Evolutionary conservation across 2,797 vertebrate species (phyloP).

Genomic region (Chrysocyon brachyurus): DNA sequence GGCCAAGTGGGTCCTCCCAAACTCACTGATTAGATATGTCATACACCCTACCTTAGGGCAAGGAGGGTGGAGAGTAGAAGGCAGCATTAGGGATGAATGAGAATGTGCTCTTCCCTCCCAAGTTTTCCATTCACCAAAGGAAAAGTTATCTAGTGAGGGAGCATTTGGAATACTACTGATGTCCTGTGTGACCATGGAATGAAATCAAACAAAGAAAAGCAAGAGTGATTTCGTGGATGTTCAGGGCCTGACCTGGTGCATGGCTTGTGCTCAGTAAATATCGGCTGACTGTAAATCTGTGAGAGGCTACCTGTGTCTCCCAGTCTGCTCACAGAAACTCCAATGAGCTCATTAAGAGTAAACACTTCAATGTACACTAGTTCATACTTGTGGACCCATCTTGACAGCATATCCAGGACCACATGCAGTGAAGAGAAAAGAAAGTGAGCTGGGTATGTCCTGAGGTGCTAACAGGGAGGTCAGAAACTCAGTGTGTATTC

Average conservation of each 20-base stretch:
- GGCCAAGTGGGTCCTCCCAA: not conserved
- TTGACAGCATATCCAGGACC: not conserved
- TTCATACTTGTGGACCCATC: not conserved
- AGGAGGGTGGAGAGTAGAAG: not conserved
- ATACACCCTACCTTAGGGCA: not conserved
- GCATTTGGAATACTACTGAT: not conserved
- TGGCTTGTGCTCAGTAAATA: not conserved
- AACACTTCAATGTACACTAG: not conserved
- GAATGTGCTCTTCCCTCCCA: not conserved
- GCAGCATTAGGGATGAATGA: no score
- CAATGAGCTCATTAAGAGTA: not conserved
- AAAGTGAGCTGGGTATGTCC: not conserved
- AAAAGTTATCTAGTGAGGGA: not conserved
- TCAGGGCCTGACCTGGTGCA: not conserved
- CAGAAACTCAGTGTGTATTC: not conserved
- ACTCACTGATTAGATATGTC: not conserved
- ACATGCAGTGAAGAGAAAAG: not conserved
- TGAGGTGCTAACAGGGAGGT: not conserved
- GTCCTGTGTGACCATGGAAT: not conserved
- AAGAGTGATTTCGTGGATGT: not conserved
- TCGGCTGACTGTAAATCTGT: not conserved
- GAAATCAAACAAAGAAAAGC: not conserved
- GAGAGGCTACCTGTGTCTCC: not conserved
- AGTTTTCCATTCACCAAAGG: not conserved
- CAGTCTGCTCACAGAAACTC: not conserved